Base-by-base conservation (phyloP, 2,113 vertebrate genomes). In the Lota lota region DNA sequence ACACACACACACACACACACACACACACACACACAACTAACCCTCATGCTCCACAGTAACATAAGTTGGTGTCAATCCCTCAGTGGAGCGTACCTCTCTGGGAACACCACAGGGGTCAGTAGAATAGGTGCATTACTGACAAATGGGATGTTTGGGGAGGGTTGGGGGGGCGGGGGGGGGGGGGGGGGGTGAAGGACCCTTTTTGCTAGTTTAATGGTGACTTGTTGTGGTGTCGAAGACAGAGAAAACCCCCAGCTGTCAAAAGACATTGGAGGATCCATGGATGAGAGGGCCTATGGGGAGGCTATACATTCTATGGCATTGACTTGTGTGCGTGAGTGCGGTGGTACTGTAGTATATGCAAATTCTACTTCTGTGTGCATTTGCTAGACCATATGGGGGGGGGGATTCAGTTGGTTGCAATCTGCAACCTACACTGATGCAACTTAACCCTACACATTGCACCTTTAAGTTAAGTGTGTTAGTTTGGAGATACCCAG, bases 141-240 rank as follows among this genome's bases (percentile, higher is more conserved):
- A 81, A 68, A 62, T 28, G 64, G 60, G 61, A 82, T 33, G 82
- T 77, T 78, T 66, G 40, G 1, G 40, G 36, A n/a, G n/a, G n/a
- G n/a, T n/a, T n/a, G n/a, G n/a, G n/a, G n/a, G n/a, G n/a, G n/a
- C n/a, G n/a, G n/a, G 28, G 18, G 54, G 14, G 1, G 54, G 28
- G 28, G 28, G 3, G 28, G 28, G 28, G 28, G 28, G 3, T 3
- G 28, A 7, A 14, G 40, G 40, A 12, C 40, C 12, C 40, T 47
- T 47, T 10, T 14, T 12, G 40, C 40, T 47, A 47, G 40, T 47
- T 10, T 47, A 10, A 47, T 14, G 40, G 12, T 2, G 1, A 74
- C 57, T 62, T 77, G 22, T 79, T 77, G 64, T 72, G 70, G 74
- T 22, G 61, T 36, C 68, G 76, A 73, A 78, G 61, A 63, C 12